These are phyloP conservation scores for Gambusia holbrooki DNA, from an alignment of 2,113 vertebrate genomes.

Conservation along the genomic window DNA sequence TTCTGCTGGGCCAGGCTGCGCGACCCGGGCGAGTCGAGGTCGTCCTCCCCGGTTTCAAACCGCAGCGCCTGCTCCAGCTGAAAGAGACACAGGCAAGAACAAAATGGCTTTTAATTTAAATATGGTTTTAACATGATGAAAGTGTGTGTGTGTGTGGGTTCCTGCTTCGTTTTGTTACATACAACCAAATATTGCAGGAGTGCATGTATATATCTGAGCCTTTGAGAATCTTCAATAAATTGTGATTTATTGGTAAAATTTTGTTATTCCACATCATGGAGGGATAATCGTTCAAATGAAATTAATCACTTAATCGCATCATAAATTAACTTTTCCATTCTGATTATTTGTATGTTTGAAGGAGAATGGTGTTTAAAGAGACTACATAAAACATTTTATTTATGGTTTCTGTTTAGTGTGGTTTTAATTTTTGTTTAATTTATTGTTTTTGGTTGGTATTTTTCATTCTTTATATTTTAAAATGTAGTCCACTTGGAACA, in stretches of 20 bases:
- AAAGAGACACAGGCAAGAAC: neutral
- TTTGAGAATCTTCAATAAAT: neutral
- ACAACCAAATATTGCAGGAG: neutral
- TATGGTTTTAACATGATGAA: neutral
- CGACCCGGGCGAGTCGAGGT: slow-evolving; percentile 75
- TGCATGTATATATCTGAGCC: neutral
- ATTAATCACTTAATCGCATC: no score
- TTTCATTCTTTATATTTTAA: no score
- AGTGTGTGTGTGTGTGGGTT: no score
- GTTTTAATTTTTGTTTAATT: no score
- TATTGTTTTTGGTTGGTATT: no score
- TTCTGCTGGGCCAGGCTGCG: slow-evolving; percentile 89
- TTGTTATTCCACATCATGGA: neutral
- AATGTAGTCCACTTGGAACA: no score
- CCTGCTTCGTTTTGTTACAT: neutral
- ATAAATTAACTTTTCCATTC: no score
- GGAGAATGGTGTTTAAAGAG: no score
- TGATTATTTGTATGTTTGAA: no score
- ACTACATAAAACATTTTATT: no score
- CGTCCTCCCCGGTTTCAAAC: slow-evolving; percentile 82
- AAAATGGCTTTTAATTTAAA: neutral
- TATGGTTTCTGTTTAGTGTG: no score
- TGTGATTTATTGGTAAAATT: neutral
- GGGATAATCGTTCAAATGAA: no score
- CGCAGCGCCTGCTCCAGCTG: slow-evolving; percentile 90